These are phyloP conservation scores for Cataglyphis cursor DNA, from an alignment of 2,888 invertebrate genomes.

Conservation along the genomic window DNA sequence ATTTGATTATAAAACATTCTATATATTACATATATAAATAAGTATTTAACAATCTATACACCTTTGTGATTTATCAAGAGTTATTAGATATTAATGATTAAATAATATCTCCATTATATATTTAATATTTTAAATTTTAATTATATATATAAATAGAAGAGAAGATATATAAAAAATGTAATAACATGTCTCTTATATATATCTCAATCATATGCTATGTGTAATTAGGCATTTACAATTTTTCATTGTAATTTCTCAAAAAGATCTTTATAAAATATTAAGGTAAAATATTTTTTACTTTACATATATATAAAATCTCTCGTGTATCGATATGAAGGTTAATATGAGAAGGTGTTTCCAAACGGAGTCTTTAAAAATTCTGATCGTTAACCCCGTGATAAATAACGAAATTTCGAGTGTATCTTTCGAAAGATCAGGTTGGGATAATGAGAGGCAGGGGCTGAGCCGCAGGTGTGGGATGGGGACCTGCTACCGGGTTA, in stretches of 20 bases:
- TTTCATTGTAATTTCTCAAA: background rate
- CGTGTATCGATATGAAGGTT: slow-evolving; percentile 54
- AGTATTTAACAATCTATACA: background rate
- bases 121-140: background rate
- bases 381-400: slow-evolving; percentile 84
- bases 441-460: slow-evolving; percentile 86
- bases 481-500: slow-evolving; percentile 85
- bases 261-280: background rate
- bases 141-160: background rate
- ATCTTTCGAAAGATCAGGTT: slow-evolving; percentile 86
- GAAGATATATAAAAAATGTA: background rate
- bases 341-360: slow-evolving; percentile 63
- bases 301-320: slow-evolving; percentile 50
- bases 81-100: background rate
- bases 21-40: background rate
- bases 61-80: background rate
- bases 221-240: background rate
- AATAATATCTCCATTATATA: background rate
- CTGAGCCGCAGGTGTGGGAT: slow-evolving; percentile 86
- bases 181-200: background rate
- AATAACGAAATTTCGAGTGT: slow-evolving; percentile 85
- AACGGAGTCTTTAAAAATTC: slow-evolving; percentile 79
- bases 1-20: slow-evolving; percentile 4
- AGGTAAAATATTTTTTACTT: slow-evolving; percentile 42
- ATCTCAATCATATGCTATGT: background rate